A percentile compares a stretch with the other conserved stretches of the same genome.
These are phyloP conservation scores for Oophaga sylvatica DNA, from an alignment of 2,797 vertebrate genomes.

Conservation along the genomic window DNA sequence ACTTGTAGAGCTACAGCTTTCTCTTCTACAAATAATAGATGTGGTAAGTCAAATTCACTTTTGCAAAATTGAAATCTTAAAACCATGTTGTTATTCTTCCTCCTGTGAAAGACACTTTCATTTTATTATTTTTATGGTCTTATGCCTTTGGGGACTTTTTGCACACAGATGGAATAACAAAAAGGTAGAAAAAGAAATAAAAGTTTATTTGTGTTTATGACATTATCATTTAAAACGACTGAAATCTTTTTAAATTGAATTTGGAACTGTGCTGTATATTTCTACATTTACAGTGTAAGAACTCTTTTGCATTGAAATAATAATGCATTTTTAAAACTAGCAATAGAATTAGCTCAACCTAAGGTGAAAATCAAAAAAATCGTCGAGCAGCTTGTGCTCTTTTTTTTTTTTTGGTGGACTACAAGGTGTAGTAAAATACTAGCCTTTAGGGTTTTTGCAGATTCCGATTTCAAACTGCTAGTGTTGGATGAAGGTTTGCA, in stretches of 20 bases:
- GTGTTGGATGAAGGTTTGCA: too few relatives aligned
- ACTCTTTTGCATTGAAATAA: neutral
- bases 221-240: neutral
- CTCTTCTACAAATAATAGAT: constrained; percentile 89
- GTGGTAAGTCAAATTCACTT: constrained; percentile 78
- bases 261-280: neutral
- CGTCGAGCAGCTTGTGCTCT: neutral
- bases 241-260: neutral
- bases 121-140: neutral
- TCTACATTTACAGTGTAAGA: neutral
- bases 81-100: neutral
- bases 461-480: neutral
- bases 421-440: neutral
- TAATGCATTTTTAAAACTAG: too few relatives aligned
- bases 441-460: neutral
- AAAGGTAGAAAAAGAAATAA: neutral
- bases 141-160: neutral
- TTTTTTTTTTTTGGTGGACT: neutral
- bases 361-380: too few relatives aligned
- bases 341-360: too few relatives aligned
- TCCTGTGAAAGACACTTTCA: neutral
- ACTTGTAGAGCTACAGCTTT: constrained; percentile 85
- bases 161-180: neutral
- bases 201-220: neutral
- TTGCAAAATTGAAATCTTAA: neutral